Percentiles rank a stretch among this genome's conserved stretches.
Conservation (phyloP, 2,113 vertebrate genomes). For the Octodon degus region DNA sequence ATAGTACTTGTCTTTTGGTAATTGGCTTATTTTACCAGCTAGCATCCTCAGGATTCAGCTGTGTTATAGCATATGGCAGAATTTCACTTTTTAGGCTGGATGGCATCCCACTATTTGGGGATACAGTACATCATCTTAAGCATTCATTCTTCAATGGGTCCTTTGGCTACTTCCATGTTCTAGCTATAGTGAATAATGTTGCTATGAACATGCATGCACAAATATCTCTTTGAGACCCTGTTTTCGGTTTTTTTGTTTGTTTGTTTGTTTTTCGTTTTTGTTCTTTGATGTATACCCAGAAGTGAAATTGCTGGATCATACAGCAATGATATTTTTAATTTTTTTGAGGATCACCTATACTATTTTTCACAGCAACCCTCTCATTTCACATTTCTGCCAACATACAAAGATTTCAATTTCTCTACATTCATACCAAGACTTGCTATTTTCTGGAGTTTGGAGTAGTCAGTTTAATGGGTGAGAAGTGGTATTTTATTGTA, state of each 20-base stretch:
- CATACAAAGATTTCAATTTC: not conserved
- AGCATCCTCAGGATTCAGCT: not conserved
- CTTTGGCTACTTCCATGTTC: not conserved
- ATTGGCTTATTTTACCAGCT: constrained; percentile 23
- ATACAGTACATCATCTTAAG: constrained; percentile 1
- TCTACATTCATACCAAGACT: not conserved
- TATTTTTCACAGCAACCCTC: constrained; percentile 1
- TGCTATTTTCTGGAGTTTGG: not conserved
- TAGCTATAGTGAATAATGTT: constrained; percentile 47
- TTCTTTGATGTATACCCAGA: not conserved
- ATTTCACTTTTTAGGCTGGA: not conserved
- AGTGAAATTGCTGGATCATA: constrained; percentile 2
- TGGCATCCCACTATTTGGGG: not conserved
- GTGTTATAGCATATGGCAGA: not conserved
- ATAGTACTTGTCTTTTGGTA: not conserved
- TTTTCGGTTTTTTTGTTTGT: not conserved
- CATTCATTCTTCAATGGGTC: not conserved
- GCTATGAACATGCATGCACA: not conserved
- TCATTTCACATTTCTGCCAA: not conserved
- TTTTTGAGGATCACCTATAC: constrained; percentile 7
- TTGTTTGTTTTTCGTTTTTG: not conserved
- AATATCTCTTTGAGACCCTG: constrained; percentile 19
- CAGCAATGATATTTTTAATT: constrained; percentile 28
- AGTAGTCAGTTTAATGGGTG: not conserved
- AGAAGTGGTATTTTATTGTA: not conserved